Base-by-base conservation (phyloP, 1,140 invertebrate genomes). In the Lasioglossum baleicum region DNA sequence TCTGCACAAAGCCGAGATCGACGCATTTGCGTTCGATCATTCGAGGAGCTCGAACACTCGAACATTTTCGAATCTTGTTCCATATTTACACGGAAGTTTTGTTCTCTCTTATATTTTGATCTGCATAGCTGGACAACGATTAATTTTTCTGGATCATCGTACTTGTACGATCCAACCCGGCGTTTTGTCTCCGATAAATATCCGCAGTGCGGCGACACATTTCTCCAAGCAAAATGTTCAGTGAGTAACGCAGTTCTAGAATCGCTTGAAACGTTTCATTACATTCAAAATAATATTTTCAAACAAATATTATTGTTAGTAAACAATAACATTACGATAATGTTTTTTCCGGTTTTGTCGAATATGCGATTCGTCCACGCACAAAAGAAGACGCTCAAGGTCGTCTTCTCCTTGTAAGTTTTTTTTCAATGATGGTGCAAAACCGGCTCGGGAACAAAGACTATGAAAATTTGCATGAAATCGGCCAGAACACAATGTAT, bases 1-100 rank as follows among this genome's bases (percentile, higher is more conserved):
- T 22, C 22, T 22, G n/a, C 17, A 79, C 61, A 79, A 73, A 79
- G 76, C 48, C 56, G 56, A 72, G 69, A 65, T 35, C 22, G 20
- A 2, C 51, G 76, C 70, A 72, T 48, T 79, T 56, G 3, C 26
- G 60, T n/a, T 72, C 2, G 13, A 17, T 48, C 0, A 26, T 48
- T 40, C 26, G 15, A 20, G 26, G 42, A 0, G 31, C 2, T 8
- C 15, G n/a, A 58, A 7, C 8, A 6, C 2, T 8, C 15, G n/a
- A 58, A 7, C 8, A 6, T 0, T 31, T 11, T 5, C 10, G n/a
- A 10, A 11, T n/a, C 8, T 0, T 2, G 22, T 7, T 20, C 7
- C 20, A 22, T 7, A 20, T 6, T 22, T 48, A 26, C 22, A 11
- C 2, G 17, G 20, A 35, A 26, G 8, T 51, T 11, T 17, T 44